A percentile compares a stretch with the other conserved stretches of the same genome.
phyloP scores from a whole-genome alignment of 2,888 invertebrate species.

The Callyntrura sp. region DNA sequence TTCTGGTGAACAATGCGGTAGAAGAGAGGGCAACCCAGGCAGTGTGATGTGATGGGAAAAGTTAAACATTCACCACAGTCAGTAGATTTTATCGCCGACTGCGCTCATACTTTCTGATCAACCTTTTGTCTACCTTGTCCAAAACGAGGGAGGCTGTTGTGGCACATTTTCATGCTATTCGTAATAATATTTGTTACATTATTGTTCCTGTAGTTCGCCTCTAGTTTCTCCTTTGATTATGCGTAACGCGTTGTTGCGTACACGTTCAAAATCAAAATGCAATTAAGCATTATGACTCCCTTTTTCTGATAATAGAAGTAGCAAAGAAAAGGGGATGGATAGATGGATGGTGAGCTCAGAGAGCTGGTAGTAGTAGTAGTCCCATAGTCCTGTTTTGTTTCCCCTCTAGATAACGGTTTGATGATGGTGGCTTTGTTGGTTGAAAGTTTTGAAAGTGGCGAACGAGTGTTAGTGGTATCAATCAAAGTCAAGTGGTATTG shows the following conservation, averaged over 20 bases:
- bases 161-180: too few relatives aligned
- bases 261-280: background rate
- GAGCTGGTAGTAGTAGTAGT: conserved; percentile 3
- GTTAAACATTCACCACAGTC: background rate
- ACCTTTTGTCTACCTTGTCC: too few relatives aligned
- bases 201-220: too few relatives aligned
- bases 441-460: conserved; percentile 46
- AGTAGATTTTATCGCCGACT: too few relatives aligned
- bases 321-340: background rate
- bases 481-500: conserved; percentile 55
- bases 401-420: conserved; percentile 32
- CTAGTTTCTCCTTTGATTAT: too few relatives aligned
- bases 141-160: too few relatives aligned
- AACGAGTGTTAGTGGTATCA: background rate
- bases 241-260: too few relatives aligned
- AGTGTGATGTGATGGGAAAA: background rate
- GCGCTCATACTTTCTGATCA: background rate
- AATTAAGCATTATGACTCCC: background rate
- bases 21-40: background rate
- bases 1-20: background rate
- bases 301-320: background rate
- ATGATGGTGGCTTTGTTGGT: background rate
- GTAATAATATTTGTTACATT: too few relatives aligned
- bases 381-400: conserved; percentile 11
- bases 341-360: too few relatives aligned